Evolutionary conservation across 2,797 vertebrate species (phyloP).

Genomic region (Muscicapa comitata): DNA sequence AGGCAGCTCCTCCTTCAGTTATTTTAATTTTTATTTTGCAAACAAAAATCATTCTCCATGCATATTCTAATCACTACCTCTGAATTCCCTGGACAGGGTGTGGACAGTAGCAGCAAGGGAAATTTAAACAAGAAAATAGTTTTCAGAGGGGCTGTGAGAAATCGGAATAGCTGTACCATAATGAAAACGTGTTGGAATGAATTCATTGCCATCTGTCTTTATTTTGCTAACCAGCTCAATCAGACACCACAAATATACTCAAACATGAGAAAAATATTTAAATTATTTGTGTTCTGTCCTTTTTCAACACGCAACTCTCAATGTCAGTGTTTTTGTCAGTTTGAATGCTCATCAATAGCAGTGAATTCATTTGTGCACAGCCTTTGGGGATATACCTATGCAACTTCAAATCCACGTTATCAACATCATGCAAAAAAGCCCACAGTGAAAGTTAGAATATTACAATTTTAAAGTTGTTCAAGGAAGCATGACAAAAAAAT

Average conservation of each 20-base stretch:
- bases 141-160: background rate
- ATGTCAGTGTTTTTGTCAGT: background rate
- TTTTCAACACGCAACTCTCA: background rate
- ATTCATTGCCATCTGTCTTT: constrained; percentile 67
- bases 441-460: background rate
- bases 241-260: constrained; percentile 62
- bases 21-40: background rate
- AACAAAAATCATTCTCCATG: background rate
- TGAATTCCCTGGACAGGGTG: background rate
- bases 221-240: constrained; percentile 57
- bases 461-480: background rate
- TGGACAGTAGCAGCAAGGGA: background rate
- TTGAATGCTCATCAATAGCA: background rate
- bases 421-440: background rate
- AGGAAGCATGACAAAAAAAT: background rate
- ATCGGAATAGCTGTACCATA: background rate
- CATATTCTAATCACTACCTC: background rate
- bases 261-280: constrained; percentile 62
- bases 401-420: background rate
- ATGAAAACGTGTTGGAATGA: constrained; percentile 41
- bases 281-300: constrained; percentile 29
- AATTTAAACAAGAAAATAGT: background rate
- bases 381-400: background rate
- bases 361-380: background rate
- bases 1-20: background rate